Conservation (phyloP, 2,888 invertebrate genomes). For the Caenorhabditis uteleia region DNA sequence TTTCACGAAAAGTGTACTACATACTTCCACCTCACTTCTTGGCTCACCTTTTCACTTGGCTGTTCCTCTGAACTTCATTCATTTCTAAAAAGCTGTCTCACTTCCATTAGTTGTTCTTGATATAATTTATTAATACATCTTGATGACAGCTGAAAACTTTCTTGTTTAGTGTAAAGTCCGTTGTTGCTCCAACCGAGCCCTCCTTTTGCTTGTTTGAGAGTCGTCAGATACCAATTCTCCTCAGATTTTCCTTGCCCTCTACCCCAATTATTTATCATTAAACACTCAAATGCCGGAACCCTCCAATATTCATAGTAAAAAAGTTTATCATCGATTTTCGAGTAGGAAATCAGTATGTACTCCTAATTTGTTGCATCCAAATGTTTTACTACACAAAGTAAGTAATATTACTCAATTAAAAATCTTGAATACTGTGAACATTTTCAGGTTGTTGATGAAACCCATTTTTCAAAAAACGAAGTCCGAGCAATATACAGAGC, state of each 20-base stretch:
- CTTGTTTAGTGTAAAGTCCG: slow-evolving; percentile 29
- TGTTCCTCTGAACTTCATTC: no score
- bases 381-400: slow-evolving; percentile 26
- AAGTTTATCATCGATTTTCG: slow-evolving; percentile 37
- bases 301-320: slow-evolving; percentile 43
- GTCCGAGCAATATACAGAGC: slow-evolving; percentile 62
- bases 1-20: no score
- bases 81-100: no score
- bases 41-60: no score
- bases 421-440: neutral
- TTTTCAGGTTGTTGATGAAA: slow-evolving; percentile 60
- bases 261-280: slow-evolving; percentile 6
- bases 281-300: slow-evolving; percentile 17
- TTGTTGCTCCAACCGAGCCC: slow-evolving; percentile 1
- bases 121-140: slow-evolving; percentile 31
- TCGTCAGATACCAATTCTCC: slow-evolving; percentile 15
- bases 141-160: slow-evolving; percentile 12
- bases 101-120: no score
- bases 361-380: slow-evolving; percentile 15
- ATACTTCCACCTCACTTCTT: no score
- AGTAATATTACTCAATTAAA: neutral
- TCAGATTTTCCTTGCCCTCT: neutral
- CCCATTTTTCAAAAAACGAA: slow-evolving; percentile 63
- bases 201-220: slow-evolving; percentile 6
- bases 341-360: slow-evolving; percentile 16